A percentile compares a stretch with the other conserved stretches of the same genome.
Conservation (phyloP, 2,888 invertebrate species). For the Nomada lathburiana region DNA sequence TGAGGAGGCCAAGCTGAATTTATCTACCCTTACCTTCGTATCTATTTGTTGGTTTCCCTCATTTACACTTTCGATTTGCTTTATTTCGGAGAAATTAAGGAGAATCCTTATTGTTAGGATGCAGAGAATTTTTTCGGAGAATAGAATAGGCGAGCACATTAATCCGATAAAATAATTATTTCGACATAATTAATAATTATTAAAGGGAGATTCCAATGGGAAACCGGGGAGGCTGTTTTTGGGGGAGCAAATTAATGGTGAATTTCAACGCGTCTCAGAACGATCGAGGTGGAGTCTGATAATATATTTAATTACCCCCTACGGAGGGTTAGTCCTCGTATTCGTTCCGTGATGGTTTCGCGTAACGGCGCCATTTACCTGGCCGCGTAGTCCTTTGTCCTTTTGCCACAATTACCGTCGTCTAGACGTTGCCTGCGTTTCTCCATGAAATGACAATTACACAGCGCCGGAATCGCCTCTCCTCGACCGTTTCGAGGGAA, state of each 20-base stretch:
- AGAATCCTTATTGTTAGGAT: no score
- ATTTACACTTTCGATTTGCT: neutral
- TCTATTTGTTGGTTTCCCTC: neutral
- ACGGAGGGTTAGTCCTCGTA: conserved; percentile 22
- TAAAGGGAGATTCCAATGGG: no score
- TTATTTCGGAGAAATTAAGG: neutral
- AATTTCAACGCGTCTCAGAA: conserved; percentile 26
- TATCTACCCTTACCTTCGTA: neutral
- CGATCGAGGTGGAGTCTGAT: conserved; percentile 42
- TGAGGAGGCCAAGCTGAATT: conserved; percentile 9
- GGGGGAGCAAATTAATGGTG: conserved; percentile 18
- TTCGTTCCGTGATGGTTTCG: conserved; percentile 4
- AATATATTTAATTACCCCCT: conserved; percentile 70
- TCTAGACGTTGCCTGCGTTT: conserved; percentile 75
- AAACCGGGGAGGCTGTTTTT: no score
- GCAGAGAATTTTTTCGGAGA: no score
- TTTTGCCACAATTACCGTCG: conserved; percentile 76
- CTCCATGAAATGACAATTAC: conserved; percentile 78
- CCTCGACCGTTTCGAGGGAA: conserved; percentile 53
- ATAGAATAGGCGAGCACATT: no score
- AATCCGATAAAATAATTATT: no score
- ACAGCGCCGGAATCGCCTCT: conserved; percentile 62
- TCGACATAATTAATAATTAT: no score
- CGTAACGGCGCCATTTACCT: conserved; percentile 64
- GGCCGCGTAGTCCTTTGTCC: conserved; percentile 63